Conservation (phyloP, 2,797 vertebrate species). For the Lepilemur ruficaudatus region DNA sequence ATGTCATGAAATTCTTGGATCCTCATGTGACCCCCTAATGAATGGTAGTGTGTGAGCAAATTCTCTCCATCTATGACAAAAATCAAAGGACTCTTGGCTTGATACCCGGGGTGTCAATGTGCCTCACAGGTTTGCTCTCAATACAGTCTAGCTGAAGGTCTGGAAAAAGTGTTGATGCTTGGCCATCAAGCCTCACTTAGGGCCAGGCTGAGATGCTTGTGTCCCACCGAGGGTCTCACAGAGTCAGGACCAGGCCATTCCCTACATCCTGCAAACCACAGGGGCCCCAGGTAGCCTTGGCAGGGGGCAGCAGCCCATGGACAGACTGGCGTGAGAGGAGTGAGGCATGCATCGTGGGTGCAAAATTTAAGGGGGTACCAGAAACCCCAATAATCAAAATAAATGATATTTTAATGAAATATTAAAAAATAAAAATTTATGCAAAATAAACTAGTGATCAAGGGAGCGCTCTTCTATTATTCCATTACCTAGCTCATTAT, state of each 20-base stretch:
- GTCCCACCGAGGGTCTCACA: neutral
- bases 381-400: neutral
- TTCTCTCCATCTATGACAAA: neutral
- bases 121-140: neutral
- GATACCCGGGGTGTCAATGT: neutral
- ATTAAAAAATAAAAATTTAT: neutral
- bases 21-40: neutral
- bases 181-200: neutral
- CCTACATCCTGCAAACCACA: neutral
- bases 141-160: neutral
- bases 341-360: neutral
- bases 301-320: neutral
- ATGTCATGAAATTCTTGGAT: conserved; percentile 3
- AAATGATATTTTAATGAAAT: conserved; percentile 23
- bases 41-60: neutral
- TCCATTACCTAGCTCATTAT: neutral
- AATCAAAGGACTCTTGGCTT: neutral
- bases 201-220: neutral
- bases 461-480: neutral
- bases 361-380: neutral
- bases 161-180: neutral
- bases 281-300: neutral
- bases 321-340: neutral
- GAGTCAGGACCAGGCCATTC: neutral
- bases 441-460: neutral